Evolutionary conservation across 2,797 vertebrate species (phyloP).

Genomic region (Cyclopterus lumpus): DNA sequence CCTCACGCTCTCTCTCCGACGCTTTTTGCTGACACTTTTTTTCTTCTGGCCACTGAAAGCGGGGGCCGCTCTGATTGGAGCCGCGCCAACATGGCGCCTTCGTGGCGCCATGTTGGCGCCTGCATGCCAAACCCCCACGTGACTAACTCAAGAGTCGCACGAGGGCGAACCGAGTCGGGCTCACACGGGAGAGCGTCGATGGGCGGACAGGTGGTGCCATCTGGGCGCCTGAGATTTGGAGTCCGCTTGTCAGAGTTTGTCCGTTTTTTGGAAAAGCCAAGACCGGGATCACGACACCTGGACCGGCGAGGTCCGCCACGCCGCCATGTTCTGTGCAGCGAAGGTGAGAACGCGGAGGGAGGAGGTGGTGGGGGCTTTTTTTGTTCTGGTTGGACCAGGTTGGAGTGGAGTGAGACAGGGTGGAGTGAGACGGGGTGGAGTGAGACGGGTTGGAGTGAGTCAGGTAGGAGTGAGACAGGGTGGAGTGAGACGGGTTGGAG

Average conservation of each 20-base stretch:
- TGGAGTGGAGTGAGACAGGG: constrained; percentile 14
- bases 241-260: constrained; percentile 40
- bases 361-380: background rate
- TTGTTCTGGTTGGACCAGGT: constrained; percentile 16
- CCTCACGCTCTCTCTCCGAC: too few relatives aligned
- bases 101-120: constrained; percentile 8
- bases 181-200: constrained; percentile 49
- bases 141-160: constrained; percentile 65
- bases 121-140: constrained; percentile 66
- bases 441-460: background rate
- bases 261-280: constrained; percentile 51
- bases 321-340: constrained; percentile 74
- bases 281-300: constrained; percentile 28
- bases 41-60: background rate
- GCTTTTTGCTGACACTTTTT: too few relatives aligned
- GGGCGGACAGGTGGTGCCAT: constrained; percentile 60
- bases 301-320: constrained; percentile 13
- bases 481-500: too few relatives aligned
- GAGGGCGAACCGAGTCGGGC: constrained; percentile 60
- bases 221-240: constrained; percentile 65
- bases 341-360: constrained; percentile 70
- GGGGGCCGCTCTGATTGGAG: constrained; percentile 51
- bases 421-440: constrained; percentile 11
- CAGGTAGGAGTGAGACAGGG: too few relatives aligned
- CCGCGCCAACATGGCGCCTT: constrained; percentile 55